These are phyloP conservation scores for Capitulum mitella DNA, from an alignment of 2,888 invertebrate species.

Conservation along the genomic window DNA sequence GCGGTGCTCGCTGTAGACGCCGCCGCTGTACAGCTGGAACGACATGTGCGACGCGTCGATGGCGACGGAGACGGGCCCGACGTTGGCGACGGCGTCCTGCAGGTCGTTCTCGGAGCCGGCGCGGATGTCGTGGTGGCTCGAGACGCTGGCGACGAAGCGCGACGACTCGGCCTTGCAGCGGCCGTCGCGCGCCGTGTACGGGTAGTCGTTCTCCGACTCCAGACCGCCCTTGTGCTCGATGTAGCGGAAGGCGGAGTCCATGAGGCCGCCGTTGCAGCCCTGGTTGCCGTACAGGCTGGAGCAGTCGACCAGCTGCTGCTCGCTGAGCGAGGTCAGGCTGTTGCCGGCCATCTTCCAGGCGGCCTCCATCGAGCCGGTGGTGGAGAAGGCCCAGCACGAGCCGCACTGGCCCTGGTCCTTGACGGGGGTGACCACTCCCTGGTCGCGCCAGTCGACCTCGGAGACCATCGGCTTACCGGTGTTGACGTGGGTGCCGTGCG, in stretches of 20 bases:
- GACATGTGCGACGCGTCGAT: slow-evolving; percentile 78
- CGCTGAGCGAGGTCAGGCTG: slow-evolving; percentile 54
- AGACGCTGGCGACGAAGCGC: slow-evolving; percentile 70
- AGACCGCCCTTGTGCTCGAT: slow-evolving; percentile 76
- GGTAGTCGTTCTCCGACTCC: slow-evolving; percentile 79
- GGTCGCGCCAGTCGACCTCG: slow-evolving; percentile 43
- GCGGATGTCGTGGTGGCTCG: slow-evolving; percentile 68
- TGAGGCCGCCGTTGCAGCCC: slow-evolving; percentile 78
- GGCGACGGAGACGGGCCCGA: slow-evolving; percentile 78
- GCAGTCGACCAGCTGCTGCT: slow-evolving; percentile 88
- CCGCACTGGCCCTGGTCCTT: too few relatives aligned
- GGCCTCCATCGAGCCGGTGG: slow-evolving; percentile 43
- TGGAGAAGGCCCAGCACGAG: too few relatives aligned
- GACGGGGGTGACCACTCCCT: slow-evolving; percentile 44
- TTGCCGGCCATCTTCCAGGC: not conserved
- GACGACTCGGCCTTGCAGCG: slow-evolving; percentile 42
- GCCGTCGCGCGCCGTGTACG: slow-evolving; percentile 59
- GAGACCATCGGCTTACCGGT: slow-evolving; percentile 36
- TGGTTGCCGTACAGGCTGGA: slow-evolving; percentile 74
- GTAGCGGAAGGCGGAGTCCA: slow-evolving; percentile 78
- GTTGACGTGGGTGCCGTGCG: not conserved
- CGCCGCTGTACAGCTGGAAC: slow-evolving; percentile 89
- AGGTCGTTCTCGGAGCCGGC: slow-evolving; percentile 64
- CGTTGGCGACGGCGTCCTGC: slow-evolving; percentile 67
- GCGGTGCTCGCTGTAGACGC: too few relatives aligned